Conservation (phyloP, 1,140 invertebrate genomes). For the Laupala kohalensis region DNA sequence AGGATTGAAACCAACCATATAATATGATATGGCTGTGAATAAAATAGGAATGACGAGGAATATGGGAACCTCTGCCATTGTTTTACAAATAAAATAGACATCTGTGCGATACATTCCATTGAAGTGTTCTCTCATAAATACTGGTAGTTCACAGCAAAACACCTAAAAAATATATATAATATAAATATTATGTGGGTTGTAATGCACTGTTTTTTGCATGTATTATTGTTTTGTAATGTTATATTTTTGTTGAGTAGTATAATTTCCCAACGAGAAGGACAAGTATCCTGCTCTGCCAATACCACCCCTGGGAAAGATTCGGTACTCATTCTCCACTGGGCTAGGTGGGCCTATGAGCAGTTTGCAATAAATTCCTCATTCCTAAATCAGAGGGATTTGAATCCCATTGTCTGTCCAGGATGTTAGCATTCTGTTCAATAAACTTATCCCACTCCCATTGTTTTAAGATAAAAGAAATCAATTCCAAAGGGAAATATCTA, state of each 20-base stretch:
- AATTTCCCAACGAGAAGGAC: no score
- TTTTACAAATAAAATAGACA: constrained; percentile 87
- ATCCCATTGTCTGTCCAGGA: no score
- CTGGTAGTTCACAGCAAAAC: constrained; percentile 80
- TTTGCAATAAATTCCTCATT: no score
- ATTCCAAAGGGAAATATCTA: neutral
- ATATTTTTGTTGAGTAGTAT: no score
- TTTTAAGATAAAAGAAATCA: neutral
- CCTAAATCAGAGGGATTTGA: no score
- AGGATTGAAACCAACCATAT: constrained; percentile 70
- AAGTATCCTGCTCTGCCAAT: no score
- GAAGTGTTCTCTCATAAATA: constrained; percentile 82
- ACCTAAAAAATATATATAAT: constrained; percentile 43
- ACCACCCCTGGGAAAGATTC: no score
- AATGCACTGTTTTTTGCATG: neutral
- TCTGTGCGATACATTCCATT: constrained; percentile 88
- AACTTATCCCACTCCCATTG: no score
- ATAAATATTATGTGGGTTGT: no score
- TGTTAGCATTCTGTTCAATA: no score
- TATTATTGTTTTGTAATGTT: neutral
- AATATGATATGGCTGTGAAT: constrained; percentile 78
- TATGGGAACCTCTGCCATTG: constrained; percentile 71
- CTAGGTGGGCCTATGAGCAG: no score
- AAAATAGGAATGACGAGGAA: constrained; percentile 69
- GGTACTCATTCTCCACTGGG: no score